Percentiles rank a stretch among this genome's conserved stretches.
phyloP scores from a whole-genome alignment of 2,113 vertebrate species.

The Lasiurus borealis region DNA sequence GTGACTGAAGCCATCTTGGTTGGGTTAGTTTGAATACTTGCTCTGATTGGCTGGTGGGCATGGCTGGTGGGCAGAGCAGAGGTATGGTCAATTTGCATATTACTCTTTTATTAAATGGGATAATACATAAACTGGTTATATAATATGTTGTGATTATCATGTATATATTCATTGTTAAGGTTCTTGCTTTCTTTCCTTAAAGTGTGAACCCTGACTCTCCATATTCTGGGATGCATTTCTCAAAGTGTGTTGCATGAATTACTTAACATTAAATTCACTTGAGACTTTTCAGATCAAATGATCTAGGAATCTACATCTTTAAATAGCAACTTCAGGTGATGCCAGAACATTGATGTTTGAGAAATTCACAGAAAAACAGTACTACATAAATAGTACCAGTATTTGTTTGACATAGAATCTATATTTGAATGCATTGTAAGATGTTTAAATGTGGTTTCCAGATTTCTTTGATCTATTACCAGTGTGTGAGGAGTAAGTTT shows the following conservation, averaged over 20 bases:
- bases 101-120: no score
- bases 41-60: no score
- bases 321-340: not conserved
- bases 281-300: not conserved
- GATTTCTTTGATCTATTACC: not conserved
- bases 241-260: not conserved
- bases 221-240: not conserved
- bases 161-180: not conserved
- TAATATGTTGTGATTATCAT: not conserved
- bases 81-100: no score
- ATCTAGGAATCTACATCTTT: not conserved
- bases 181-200: not conserved
- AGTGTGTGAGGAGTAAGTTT: not conserved
- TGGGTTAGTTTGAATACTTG: no score
- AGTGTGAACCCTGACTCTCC: not conserved
- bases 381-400: not conserved
- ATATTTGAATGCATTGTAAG: not conserved
- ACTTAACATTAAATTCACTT: not conserved
- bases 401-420: not conserved
- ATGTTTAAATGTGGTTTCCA: not conserved
- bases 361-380: conserved; percentile 18
- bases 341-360: conserved; percentile 28
- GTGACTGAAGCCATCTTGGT: no score
- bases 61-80: no score
- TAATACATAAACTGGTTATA: not conserved